These are phyloP conservation scores for Plagodis dolabraria DNA, from an alignment of 2,888 invertebrate genomes.

Conservation along the genomic window DNA sequence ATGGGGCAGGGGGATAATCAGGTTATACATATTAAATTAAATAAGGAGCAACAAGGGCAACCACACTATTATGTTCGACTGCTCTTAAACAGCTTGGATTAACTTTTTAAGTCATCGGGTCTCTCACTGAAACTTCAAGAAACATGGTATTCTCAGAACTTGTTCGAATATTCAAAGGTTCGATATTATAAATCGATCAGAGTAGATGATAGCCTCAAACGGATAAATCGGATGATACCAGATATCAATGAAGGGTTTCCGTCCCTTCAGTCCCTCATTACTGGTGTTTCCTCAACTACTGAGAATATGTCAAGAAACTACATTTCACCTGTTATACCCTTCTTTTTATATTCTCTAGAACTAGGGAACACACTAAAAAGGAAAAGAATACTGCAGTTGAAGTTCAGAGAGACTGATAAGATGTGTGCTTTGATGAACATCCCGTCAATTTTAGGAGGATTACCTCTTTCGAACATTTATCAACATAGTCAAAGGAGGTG, in stretches of 20 bases:
- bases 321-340: neutral
- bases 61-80: neutral
- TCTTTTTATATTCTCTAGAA: constrained; percentile 7
- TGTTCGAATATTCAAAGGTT: constrained; percentile 8
- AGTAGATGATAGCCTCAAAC: neutral
- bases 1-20: constrained; percentile 2
- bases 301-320: constrained; percentile 6
- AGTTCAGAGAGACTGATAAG: neutral
- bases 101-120: neutral
- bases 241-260: constrained; percentile 11
- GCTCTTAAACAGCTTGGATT: neutral
- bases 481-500: constrained; percentile 12
- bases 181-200: constrained; percentile 3
- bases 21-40: neutral
- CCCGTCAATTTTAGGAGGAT: constrained; percentile 2
- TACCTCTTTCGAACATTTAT: constrained; percentile 3
- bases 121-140: constrained; percentile 5
- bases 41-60: neutral
- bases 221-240: neutral
- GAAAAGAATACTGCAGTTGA: neutral
- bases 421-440: neutral
- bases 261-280: constrained; percentile 5
- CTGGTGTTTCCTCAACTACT: constrained; percentile 5
- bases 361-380: neutral
- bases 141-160: constrained; percentile 14